Evolutionary conservation across 2,888 invertebrate species (phyloP).

Genomic region (Dexiosoma caninum): DNA sequence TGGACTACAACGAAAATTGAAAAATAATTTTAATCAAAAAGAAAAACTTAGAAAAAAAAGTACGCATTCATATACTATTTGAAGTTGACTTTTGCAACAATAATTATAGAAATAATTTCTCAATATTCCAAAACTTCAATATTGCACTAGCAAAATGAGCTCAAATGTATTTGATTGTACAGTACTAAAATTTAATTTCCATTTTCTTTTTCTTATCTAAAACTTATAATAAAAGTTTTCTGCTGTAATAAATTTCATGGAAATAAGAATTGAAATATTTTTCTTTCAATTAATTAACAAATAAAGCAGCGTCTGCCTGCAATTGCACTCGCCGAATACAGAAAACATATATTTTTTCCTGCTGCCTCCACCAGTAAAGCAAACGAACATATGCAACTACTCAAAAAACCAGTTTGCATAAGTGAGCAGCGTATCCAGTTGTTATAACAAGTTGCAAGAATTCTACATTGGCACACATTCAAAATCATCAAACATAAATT

Average conservation of each 20-base stretch:
- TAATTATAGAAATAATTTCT: too few species aligned
- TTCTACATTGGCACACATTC: slow-evolving; percentile 33
- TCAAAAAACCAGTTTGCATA: not conserved
- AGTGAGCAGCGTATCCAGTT: not conserved
- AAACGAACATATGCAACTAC: not conserved
- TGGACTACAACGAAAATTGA: not conserved
- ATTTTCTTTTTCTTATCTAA: too few species aligned
- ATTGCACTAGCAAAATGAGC: too few species aligned
- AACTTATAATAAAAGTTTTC: slow-evolving; percentile 11
- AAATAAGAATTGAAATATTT: not conserved
- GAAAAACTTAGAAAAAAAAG: too few species aligned
- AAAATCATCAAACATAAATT: slow-evolving; percentile 38
- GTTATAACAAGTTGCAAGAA: not conserved
- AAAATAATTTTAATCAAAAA: slow-evolving; percentile 33
- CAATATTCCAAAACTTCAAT: too few species aligned
- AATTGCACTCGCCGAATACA: not conserved
- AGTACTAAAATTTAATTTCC: too few species aligned
- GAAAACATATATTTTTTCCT: not conserved
- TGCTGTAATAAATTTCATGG: not conserved
- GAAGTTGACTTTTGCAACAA: too few species aligned
- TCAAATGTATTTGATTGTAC: too few species aligned
- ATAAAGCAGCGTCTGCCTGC: too few species aligned
- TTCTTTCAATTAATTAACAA: not conserved
- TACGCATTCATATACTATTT: too few species aligned
- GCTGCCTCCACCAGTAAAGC: too few species aligned